Evolutionary conservation across 2,113 vertebrate species (phyloP), one percentile per base, ranked within the genome.

Genomic region (Plestiodon gilberti): DNA sequence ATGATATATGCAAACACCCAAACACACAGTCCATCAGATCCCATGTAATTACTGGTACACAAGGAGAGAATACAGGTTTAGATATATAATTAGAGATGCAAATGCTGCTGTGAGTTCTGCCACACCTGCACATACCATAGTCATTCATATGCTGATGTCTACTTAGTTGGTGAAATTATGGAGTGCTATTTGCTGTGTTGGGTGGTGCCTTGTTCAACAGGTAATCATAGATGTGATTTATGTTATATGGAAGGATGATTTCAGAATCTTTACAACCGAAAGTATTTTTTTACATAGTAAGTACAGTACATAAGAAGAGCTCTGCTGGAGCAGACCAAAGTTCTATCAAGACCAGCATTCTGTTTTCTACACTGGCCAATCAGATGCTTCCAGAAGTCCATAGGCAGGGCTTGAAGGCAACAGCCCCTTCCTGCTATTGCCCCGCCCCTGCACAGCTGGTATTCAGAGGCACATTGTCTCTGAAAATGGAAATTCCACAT

Each of bases 81-180:
- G 83, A 85, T 40, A 75, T 69, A 28, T 77, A 62, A 9, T 83
- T 67, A 52, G 52, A 85, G 75, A 35, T 8, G 81, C n/a, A 84
- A 88, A 76, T 88, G 78, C 43, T 61, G 62, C 83, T 86, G 55
- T 69, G 74, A 82, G 59, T 84, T 17, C 75, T 62, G 3, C 18
- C 52, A 74, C 55, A 78, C 77, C 28, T 55, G 38, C 55, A 78
- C 83, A 81, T 81, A 61, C 65, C 57, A 38, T 9, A 61, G 59
- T 82, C 4, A 9, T 84, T 70, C 62, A 52, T 77, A 57, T 25
- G 28, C 35, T 77, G 28, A 59, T 40, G 17, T 84, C 74, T 82
- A 2, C 55, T 23, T 4, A 35, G 11, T 40, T 75, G 22, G 76
- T 52, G 61, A 43, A 74, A 78, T 91, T 43, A 30, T 55, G 23